Conservation (phyloP, 2,797 vertebrate genomes). For the Babyrousa celebensis region DNA sequence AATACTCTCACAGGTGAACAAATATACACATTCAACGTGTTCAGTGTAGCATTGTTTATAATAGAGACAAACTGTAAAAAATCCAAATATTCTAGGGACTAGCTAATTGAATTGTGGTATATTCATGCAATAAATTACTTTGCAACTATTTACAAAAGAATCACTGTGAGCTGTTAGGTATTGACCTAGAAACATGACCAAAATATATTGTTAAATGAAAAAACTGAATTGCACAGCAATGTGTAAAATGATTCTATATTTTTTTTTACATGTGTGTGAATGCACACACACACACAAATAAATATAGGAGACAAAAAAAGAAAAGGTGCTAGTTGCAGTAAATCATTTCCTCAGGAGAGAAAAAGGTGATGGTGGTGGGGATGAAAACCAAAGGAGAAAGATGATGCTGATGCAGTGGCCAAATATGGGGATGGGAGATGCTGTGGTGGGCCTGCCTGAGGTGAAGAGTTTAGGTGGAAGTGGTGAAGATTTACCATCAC, state of each 20-base stretch:
- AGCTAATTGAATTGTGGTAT: neutral
- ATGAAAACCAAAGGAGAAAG: neutral
- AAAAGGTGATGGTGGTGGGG: accelerated
- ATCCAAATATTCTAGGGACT: neutral
- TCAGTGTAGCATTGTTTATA: neutral
- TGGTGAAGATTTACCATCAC: neutral
- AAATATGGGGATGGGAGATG: neutral
- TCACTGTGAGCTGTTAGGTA: neutral
- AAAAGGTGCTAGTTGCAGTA: neutral
- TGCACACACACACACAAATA: neutral
- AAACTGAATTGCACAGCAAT: neutral
- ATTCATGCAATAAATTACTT: neutral
- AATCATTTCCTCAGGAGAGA: neutral
- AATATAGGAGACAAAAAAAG: neutral
- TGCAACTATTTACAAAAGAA: neutral
- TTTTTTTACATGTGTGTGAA: neutral
- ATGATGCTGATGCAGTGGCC: neutral
- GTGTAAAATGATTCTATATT: neutral
- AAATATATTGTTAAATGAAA: conserved; percentile 12
- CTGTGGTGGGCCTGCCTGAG: neutral
- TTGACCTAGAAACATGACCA: neutral
- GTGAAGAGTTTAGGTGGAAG: neutral
- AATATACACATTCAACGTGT: neutral
- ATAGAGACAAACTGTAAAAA: conserved; percentile 1
- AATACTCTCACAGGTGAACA: conserved; percentile 12